phyloP scores from a whole-genome alignment of 2,113 vertebrate species.

The Numenius arquata region DNA sequence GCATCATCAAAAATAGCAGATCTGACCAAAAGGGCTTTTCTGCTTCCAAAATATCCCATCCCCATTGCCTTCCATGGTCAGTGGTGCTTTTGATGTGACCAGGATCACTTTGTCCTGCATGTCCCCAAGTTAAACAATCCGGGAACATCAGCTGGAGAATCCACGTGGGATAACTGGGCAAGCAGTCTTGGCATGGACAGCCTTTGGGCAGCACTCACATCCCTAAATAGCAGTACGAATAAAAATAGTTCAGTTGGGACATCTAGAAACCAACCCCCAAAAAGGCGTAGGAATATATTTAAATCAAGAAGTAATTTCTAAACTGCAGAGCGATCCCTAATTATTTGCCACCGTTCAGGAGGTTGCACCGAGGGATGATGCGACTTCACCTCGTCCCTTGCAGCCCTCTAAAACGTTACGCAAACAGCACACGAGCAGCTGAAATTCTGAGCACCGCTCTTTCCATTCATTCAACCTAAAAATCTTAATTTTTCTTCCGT shows the following conservation, averaged over 20 bases:
- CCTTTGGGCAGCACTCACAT: background rate
- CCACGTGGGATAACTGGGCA: background rate
- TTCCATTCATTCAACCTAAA: constrained; percentile 7
- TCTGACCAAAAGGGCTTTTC: background rate
- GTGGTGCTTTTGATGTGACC: background rate
- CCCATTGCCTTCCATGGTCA: background rate
- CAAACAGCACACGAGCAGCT: background rate
- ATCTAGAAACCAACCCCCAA: background rate
- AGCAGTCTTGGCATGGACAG: background rate
- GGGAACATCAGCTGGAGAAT: background rate
- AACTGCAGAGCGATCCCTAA: background rate
- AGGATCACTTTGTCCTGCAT: background rate
- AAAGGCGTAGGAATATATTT: background rate
- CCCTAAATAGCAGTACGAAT: background rate
- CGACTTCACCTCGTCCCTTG: background rate
- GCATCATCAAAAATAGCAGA: background rate
- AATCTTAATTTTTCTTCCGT: background rate
- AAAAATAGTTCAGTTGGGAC: background rate
- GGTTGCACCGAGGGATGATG: background rate
- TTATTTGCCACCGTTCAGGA: background rate
- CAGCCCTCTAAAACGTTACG: background rate
- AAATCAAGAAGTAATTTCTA: background rate
- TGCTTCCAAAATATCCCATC: background rate
- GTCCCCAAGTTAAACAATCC: background rate
- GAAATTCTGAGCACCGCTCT: background rate